phyloP scores from a whole-genome alignment of 2,797 vertebrate species.

The Dicrostonyx torquatus region DNA sequence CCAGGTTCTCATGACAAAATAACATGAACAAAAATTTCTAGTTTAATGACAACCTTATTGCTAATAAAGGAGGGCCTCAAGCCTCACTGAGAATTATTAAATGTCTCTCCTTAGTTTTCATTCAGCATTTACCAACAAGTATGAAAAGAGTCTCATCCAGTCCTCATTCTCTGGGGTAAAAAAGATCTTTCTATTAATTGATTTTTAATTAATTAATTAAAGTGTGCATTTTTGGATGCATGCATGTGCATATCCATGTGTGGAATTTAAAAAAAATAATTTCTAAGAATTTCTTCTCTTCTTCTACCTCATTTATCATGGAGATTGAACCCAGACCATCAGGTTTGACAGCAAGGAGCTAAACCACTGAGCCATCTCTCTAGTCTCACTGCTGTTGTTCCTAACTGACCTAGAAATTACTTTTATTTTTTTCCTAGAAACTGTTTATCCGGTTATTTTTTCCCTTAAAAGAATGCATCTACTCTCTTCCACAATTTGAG shows the following conservation, averaged over 20 bases:
- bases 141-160: neutral
- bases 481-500: neutral
- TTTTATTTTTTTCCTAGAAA: neutral
- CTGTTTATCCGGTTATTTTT: neutral
- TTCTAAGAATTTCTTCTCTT: neutral
- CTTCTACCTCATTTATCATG: too few relatives aligned
- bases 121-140: neutral
- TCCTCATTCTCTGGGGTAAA: neutral
- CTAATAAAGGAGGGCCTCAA: neutral
- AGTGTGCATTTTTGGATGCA: neutral
- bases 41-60: conserved; percentile 11
- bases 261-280: neutral
- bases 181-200: neutral
- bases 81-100: conserved; percentile 13
- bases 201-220: neutral
- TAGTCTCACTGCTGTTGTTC: neutral
- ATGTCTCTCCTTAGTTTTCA: neutral
- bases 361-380: neutral
- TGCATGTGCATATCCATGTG: neutral
- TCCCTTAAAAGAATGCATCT: neutral
- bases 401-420: neutral
- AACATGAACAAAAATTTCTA: neutral
- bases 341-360: neutral
- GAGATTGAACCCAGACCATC: neutral
- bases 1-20: neutral